These are phyloP conservation scores for Sander lucioperca DNA, from an alignment of 2,113 vertebrate genomes.

Conservation along the genomic window DNA sequence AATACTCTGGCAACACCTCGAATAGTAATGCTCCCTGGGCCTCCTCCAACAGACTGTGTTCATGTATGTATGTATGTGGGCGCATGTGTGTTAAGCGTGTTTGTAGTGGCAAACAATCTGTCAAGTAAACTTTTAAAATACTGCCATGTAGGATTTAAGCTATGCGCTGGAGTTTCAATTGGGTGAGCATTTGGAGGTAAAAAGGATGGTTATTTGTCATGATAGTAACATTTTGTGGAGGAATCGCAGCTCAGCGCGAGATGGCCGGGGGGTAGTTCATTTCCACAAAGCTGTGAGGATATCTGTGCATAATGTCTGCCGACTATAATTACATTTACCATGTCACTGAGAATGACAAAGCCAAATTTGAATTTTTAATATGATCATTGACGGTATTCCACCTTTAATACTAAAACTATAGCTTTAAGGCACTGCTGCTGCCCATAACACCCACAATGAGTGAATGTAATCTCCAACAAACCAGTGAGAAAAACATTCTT, in stretches of 20 bases:
- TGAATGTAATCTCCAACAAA: conserved; percentile 27
- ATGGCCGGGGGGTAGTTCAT: conserved; percentile 30
- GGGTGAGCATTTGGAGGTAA: conserved; percentile 27
- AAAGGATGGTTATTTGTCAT: conserved; percentile 41
- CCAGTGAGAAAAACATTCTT: conserved; percentile 25
- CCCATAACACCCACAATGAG: conserved; percentile 25
- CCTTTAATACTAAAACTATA: background rate
- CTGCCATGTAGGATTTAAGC: conserved; percentile 31
- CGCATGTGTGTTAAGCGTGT: background rate
- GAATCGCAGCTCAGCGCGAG: conserved; percentile 29
- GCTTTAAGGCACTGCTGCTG: conserved; percentile 9
- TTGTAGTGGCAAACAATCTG: conserved; percentile 5
- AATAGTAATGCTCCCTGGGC: conserved; percentile 43
- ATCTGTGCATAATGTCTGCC: conserved; percentile 36
- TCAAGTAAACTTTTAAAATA: conserved; percentile 20
- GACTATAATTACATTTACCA: conserved; percentile 32
- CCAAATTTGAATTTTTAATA: background rate
- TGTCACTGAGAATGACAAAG: conserved; percentile 14
- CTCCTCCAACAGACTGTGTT: background rate
- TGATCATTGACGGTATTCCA: background rate
- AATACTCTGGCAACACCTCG: conserved; percentile 62
- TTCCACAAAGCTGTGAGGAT: conserved; percentile 35
- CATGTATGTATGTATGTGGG: conserved; percentile 6
- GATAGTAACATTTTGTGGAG: conserved; percentile 48
- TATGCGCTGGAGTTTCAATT: background rate